phyloP scores from a whole-genome alignment of 1,140 invertebrate genomes.

The Carposina sasakii region DNA sequence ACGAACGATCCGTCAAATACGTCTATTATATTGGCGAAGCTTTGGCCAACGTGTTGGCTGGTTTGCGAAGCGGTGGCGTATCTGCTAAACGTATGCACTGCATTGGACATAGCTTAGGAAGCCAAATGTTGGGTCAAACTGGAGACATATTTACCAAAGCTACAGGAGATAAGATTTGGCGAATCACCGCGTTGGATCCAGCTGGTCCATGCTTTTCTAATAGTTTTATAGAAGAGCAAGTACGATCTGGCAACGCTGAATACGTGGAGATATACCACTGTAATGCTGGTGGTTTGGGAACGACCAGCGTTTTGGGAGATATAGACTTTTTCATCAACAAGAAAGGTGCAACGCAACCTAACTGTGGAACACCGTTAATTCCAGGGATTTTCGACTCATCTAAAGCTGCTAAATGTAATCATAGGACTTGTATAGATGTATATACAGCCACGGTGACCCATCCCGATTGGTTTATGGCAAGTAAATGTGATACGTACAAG shows the following conservation, averaged over 20 bases:
- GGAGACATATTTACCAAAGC: conserved; percentile 59
- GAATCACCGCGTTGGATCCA: conserved; percentile 82
- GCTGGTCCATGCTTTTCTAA: conserved; percentile 78
- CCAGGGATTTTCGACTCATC: conserved; percentile 56
- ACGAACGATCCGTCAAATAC: conserved; percentile 56
- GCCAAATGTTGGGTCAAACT: conserved; percentile 71
- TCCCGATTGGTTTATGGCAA: conserved; percentile 49
- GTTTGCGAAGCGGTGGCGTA: conserved; percentile 39
- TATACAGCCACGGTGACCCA: conserved; percentile 75
- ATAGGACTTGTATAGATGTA: conserved; percentile 76
- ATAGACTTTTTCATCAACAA: conserved; percentile 89
- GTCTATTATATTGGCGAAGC: conserved; percentile 60
- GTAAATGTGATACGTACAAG: conserved; percentile 53
- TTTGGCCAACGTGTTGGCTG: conserved; percentile 41
- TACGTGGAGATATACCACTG: conserved; percentile 86
- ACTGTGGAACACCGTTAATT: conserved; percentile 67
- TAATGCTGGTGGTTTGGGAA: conserved; percentile 81
- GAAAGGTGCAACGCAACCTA: conserved; percentile 73
- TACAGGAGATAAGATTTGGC: conserved; percentile 51
- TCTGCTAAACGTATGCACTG: conserved; percentile 52
- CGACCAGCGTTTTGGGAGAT: conserved; percentile 74
- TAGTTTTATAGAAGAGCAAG: conserved; percentile 69
- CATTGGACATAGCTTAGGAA: conserved; percentile 70
- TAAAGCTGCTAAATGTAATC: conserved; percentile 74
- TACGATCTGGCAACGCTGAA: conserved; percentile 74